These are phyloP conservation scores for Leptodirus hochenwartii DNA, from an alignment of 2,888 invertebrate species.

Conservation along the genomic window DNA sequence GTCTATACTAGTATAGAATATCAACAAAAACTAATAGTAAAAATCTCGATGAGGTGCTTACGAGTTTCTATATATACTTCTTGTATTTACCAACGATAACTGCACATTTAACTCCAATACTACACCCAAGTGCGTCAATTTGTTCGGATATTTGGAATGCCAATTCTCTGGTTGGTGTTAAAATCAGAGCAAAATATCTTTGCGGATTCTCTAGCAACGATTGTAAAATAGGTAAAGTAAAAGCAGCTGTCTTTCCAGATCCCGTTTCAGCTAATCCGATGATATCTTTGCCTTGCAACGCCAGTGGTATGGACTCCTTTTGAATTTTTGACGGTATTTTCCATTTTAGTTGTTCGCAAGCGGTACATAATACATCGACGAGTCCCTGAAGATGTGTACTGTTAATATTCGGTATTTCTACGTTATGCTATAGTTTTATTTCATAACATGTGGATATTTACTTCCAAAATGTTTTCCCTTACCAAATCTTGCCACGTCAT, in stretches of 20 bases:
- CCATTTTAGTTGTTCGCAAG: constrained; percentile 89
- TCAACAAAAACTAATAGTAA: no score
- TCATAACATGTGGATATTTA: no score
- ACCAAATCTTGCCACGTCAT: no score
- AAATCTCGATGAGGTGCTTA: no score
- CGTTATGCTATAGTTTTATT: no score
- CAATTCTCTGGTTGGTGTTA: constrained; percentile 94
- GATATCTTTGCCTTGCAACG: constrained; percentile 63
- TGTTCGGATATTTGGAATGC: constrained; percentile 98
- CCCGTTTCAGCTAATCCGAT: constrained; percentile 62
- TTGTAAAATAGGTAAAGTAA: constrained; percentile 91
- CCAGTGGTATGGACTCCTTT: constrained; percentile 79
- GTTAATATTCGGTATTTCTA: no score
- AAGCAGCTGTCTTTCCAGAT: constrained; percentile 95
- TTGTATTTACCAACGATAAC: constrained; percentile 99
- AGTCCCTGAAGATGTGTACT: constrained; percentile 67
- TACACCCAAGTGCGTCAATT: constrained; percentile 82
- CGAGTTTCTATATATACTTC: no score
- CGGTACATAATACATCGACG: constrained; percentile 75
- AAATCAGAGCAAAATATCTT: constrained; percentile 76
- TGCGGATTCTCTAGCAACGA: constrained; percentile 80
- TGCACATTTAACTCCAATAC: constrained; percentile 86
- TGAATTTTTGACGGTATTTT: constrained; percentile 89
- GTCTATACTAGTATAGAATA: no score
- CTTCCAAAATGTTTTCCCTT: no score